phyloP scores from a whole-genome alignment of 2,113 vertebrate species.

The Urocolius indicus region DNA sequence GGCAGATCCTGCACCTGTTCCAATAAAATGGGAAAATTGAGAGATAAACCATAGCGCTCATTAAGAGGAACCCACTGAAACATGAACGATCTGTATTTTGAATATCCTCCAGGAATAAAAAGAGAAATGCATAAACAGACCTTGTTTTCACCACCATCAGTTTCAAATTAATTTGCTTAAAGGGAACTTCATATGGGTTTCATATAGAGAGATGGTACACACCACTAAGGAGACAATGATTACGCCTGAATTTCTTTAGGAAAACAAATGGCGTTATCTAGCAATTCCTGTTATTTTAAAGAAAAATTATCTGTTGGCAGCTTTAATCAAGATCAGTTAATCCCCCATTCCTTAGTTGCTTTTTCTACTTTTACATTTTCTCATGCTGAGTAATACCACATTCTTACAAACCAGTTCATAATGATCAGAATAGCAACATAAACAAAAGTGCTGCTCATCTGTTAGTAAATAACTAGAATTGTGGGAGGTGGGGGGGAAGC shows the following conservation, averaged over 20 bases:
- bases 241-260: neutral
- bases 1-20: slow-evolving; percentile 76
- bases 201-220: neutral
- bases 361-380: slow-evolving; percentile 2
- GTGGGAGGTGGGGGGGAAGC: neutral
- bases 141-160: slow-evolving; percentile 5
- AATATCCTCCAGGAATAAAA: slow-evolving; percentile 52
- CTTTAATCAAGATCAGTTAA: neutral
- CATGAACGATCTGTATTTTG: slow-evolving; percentile 49
- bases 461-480: slow-evolving; percentile 7
- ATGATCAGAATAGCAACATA: neutral
- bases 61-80: slow-evolving; percentile 35
- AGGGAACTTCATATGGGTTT: neutral
- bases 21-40: slow-evolving; percentile 46
- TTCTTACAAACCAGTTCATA: neutral
- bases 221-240: neutral
- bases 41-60: slow-evolving; percentile 63
- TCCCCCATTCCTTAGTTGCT: neutral
- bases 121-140: slow-evolving; percentile 20
- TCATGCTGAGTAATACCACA: neutral
- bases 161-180: slow-evolving; percentile 8
- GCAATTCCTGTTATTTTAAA: neutral
- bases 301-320: neutral
- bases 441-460: slow-evolving; percentile 28
- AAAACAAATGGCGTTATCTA: neutral